Evolutionary conservation across 2,113 vertebrate genomes (phyloP).

Genomic region (Hemicordylus capensis): DNA sequence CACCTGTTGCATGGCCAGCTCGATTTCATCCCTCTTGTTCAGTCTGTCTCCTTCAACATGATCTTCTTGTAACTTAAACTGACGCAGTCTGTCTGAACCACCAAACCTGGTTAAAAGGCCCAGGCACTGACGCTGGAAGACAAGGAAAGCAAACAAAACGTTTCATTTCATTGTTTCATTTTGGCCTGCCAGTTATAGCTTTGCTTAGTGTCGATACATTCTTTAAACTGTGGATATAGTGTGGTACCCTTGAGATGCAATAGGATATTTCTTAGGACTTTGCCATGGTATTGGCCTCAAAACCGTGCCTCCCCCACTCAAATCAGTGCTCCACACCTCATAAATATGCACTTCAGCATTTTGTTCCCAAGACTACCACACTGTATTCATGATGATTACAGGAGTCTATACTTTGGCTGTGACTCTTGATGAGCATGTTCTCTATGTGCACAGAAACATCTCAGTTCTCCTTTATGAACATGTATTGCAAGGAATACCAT

Average conservation of each 20-base stretch:
- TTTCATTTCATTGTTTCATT: background rate
- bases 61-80: constrained; percentile 90
- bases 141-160: constrained; percentile 1
- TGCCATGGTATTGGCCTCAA: background rate
- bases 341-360: background rate
- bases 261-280: background rate
- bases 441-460: background rate
- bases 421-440: background rate
- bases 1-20: constrained; percentile 95
- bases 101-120: constrained; percentile 90
- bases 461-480: background rate
- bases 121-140: constrained; percentile 87
- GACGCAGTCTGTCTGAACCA: constrained; percentile 86
- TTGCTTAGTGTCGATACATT: background rate
- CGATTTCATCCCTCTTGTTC: constrained; percentile 87
- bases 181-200: background rate
- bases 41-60: constrained; percentile 81
- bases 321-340: background rate
- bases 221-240: background rate
- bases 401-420: background rate
- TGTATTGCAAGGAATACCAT: accelerated
- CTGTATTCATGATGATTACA: background rate
- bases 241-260: background rate
- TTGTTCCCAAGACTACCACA: background rate
- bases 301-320: background rate